Percentiles rank a stretch among this genome's conserved stretches.
Conservation (phyloP, 2,888 invertebrate genomes). For the Rhingia campestris region DNA sequence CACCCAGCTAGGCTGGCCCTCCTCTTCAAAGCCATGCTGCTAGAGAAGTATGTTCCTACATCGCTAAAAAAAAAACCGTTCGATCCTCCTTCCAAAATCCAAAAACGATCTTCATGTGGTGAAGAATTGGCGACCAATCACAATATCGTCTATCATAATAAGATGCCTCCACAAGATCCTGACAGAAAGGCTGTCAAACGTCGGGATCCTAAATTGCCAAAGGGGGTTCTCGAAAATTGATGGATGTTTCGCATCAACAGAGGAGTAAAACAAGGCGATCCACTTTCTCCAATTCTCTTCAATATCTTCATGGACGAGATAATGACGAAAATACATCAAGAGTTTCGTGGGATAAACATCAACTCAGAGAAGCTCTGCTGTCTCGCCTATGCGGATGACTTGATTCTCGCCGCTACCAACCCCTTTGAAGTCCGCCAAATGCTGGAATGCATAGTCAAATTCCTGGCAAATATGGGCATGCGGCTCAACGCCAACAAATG, state of each 20-base stretch:
- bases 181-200: background rate
- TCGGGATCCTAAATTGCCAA: background rate
- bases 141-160: background rate
- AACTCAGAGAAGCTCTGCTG: background rate
- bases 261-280: conserved; percentile 18
- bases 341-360: background rate
- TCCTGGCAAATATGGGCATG: too few relatives aligned
- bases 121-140: background rate
- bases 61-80: background rate
- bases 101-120: background rate
- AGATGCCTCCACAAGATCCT: background rate
- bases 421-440: too few relatives aligned
- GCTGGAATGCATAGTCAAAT: too few relatives aligned
- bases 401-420: too few relatives aligned
- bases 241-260: background rate
- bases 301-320: conserved; percentile 15
- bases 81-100: background rate
- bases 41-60: background rate
- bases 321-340: background rate
- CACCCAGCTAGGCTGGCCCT: background rate
- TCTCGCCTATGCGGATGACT: too few relatives aligned
- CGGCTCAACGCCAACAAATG: too few relatives aligned
- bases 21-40: background rate
- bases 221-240: background rate
- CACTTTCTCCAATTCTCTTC: conserved; percentile 16